Conservation (phyloP, 2,888 invertebrate species). For the Bellardia bayeri region DNA sequence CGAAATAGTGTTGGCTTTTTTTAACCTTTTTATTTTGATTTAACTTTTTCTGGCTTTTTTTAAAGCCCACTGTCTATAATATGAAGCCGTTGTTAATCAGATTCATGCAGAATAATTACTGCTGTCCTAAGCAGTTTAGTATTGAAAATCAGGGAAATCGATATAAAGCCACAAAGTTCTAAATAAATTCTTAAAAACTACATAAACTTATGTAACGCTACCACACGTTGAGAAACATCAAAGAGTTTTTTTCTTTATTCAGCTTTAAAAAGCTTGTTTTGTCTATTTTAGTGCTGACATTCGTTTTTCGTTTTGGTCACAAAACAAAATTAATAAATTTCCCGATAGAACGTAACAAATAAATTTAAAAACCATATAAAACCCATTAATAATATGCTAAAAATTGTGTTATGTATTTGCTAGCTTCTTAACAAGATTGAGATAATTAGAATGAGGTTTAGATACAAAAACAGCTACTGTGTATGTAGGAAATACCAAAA, state of each 20-base stretch:
- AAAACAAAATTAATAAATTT: conserved; percentile 56
- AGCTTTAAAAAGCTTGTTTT: conserved; percentile 3
- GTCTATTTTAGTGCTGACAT: not conserved
- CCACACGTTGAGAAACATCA: not conserved
- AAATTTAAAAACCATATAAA: conserved; percentile 54
- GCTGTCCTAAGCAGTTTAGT: no score
- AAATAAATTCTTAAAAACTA: not conserved
- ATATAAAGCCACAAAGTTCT: no score
- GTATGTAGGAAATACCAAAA: conserved; percentile 24
- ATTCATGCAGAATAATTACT: no score
- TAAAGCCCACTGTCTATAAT: no score
- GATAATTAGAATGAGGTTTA: conserved; percentile 49
- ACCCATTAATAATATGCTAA: conserved; percentile 42
- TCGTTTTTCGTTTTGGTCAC: conserved; percentile 20
- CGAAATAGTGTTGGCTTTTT: no score
- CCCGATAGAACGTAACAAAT: conserved; percentile 53
- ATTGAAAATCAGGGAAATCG: no score
- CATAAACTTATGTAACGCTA: not conserved
- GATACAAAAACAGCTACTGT: conserved; percentile 37
- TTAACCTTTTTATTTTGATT: no score
- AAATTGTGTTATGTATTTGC: not conserved
- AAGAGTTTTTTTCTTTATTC: not conserved
- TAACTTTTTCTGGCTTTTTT: no score
- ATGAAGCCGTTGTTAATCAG: no score
- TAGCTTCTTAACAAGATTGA: conserved; percentile 10